Conservation (phyloP, 2,888 invertebrate genomes). For the Monoplex corrugatus region DNA sequence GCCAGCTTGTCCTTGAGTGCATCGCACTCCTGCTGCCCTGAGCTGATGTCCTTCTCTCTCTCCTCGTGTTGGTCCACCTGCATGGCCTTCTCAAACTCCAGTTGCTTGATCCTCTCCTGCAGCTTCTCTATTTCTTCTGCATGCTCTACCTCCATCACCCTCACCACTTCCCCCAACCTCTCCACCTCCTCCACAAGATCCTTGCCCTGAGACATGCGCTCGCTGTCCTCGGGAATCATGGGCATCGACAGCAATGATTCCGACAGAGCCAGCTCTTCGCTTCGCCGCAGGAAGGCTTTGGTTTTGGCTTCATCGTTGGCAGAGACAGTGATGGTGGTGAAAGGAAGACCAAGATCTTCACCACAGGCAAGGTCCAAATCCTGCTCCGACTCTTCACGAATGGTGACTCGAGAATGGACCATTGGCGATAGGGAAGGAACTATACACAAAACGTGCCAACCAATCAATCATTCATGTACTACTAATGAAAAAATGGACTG, state of each 20-base stretch:
- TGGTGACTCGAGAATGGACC: slow-evolving; percentile 17
- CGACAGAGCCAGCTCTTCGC: slow-evolving; percentile 23
- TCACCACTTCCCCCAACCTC: slow-evolving; percentile 17
- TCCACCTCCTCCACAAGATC: slow-evolving; percentile 9
- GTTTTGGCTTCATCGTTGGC: slow-evolving; percentile 15
- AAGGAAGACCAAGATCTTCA: slow-evolving; percentile 32
- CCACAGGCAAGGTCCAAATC: slow-evolving; percentile 24
- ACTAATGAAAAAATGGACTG: no score
- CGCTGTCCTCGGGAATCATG: background rate
- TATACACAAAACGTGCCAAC: background rate
- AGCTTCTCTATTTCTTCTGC: slow-evolving; percentile 16
- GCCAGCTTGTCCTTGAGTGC: background rate
- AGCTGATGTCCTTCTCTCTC: background rate
- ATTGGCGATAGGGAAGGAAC: slow-evolving; percentile 31
- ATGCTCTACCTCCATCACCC: slow-evolving; percentile 6
- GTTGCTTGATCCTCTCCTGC: slow-evolving; percentile 28
- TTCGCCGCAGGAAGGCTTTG: slow-evolving; percentile 30
- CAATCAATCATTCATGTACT: no score
- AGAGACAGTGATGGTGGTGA: background rate
- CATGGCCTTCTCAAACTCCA: slow-evolving; percentile 36
- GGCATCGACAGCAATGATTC: background rate
- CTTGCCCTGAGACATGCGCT: no score
- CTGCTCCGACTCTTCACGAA: slow-evolving; percentile 37
- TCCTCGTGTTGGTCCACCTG: slow-evolving; percentile 26
- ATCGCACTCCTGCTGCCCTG: background rate